phyloP scores from a whole-genome alignment of 2,888 invertebrate genomes.

The Drosophila merina region DNA sequence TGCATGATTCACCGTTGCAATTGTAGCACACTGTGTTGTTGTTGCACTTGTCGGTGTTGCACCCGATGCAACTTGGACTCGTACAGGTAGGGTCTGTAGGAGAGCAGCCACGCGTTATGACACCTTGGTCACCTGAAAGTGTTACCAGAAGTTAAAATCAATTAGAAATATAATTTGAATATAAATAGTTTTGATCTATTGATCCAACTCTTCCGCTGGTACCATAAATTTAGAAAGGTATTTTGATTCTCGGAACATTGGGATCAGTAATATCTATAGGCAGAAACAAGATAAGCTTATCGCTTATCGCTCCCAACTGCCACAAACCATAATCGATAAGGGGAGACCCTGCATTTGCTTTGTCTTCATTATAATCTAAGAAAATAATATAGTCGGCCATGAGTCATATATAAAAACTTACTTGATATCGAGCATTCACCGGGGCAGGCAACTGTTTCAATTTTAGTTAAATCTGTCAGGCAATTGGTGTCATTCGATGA shows the following conservation, averaged over 20 bases:
- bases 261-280: conserved; percentile 19
- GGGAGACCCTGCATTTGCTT: conserved; percentile 14
- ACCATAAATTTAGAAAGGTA: too few relatives aligned
- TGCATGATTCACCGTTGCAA: conserved; percentile 26
- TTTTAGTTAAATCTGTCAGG: conserved; percentile 1
- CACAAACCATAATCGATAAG: conserved; percentile 13
- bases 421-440: conserved; percentile 36
- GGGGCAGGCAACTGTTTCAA: conserved; percentile 6
- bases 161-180: background rate
- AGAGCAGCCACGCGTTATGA: conserved; percentile 63
- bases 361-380: conserved; percentile 18
- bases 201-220: too few relatives aligned
- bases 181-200: too few relatives aligned
- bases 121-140: too few relatives aligned
- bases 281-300: conserved; percentile 19
- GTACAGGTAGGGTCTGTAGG: conserved; percentile 6
- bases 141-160: conserved; percentile 25
- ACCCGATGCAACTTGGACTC: conserved; percentile 29
- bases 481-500: background rate
- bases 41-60: conserved; percentile 51
- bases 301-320: conserved; percentile 18
- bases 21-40: conserved; percentile 51
- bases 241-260: background rate
- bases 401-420: conserved; percentile 40
- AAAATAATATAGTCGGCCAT: conserved; percentile 19